Evolutionary conservation across 2,888 invertebrate genomes (phyloP), one percentile per base, ranked within the genome.

Genomic region (Tyria jacobaeae): DNA sequence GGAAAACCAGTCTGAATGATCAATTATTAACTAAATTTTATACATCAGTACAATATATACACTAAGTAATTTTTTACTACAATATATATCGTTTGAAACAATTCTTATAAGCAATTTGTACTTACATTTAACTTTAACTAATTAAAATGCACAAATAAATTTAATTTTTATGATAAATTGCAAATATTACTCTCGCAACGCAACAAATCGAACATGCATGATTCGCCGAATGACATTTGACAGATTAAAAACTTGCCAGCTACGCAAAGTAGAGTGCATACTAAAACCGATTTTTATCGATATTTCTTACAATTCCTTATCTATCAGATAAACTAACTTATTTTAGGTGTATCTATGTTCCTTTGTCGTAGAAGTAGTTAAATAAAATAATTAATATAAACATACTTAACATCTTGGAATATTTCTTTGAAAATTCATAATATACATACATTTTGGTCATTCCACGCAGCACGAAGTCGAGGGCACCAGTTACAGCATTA

Each of bases 1-100:
- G 84, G 79, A 85, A 88, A 89, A 89, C 89, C 83, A 71, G 89
- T 89, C 88, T 85, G 67, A 67, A 75, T 78, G 68, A 77, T 73
- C 79, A 85, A 83, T 81, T 82, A 80, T 70, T 74, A 76, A 73
- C 76, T 44, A 73, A 82, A 76, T 74, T 70, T 75, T 56, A 68
- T 27, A 72, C 64, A 58, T 69, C 67, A 66, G 21, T 21, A 66
- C 24, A 54, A 31, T 48, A 60, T 17, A 53, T 56, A 37, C 47
- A 61, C 49, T 56, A 62, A 56, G 27, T 54, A 21, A 2, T 41
- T 55, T 37, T 37, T 60, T 25, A 12, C 34, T 12, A 9, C 5
- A 35, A 49, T 55, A 27, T 37, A 53, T 27, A 0, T 3, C 9
- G 21, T 12, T 17, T 49, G 25, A 49, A 25, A 31, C 6, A 50